Evolutionary conservation across 1,140 invertebrate genomes (phyloP).

Genomic region (Drosophila mauritiana): DNA sequence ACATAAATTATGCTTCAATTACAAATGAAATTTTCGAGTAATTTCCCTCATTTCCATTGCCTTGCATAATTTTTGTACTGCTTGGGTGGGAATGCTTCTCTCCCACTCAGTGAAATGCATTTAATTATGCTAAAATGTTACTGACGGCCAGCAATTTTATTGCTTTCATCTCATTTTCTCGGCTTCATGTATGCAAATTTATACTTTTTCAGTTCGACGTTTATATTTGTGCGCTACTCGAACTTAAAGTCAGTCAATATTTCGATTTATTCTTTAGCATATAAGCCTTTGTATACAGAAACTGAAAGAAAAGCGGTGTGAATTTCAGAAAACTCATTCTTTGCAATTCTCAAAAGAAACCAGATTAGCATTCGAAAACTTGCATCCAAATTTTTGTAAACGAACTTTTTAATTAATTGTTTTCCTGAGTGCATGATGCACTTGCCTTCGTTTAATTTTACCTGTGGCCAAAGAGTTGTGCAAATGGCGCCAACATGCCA

Average conservation of each 20-base stretch:
- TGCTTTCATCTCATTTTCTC: constrained; percentile 38
- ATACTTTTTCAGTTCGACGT: background rate
- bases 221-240: constrained; percentile 9
- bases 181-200: constrained; percentile 17
- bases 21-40: constrained; percentile 60
- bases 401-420: background rate
- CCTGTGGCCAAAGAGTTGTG: constrained; percentile 49
- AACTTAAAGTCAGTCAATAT: constrained; percentile 43
- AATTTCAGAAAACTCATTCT: no score
- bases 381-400: no score
- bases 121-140: constrained; percentile 63
- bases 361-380: no score
- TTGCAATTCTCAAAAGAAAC: no score
- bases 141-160: constrained; percentile 48
- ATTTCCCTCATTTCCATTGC: constrained; percentile 35
- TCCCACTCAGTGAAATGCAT: constrained; percentile 35
- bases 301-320: background rate
- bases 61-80: constrained; percentile 9
- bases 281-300: background rate
- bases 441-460: constrained; percentile 51
- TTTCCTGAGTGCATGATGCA: constrained; percentile 17
- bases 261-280: constrained; percentile 7
- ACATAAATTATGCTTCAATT: constrained; percentile 56
- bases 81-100: constrained; percentile 2
- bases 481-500: constrained; percentile 51